A percentile compares a stretch with the other conserved stretches of the same genome.
Evolutionary conservation across 2,888 invertebrate genomes (phyloP).

Genomic region (Cyaniris semiargus): DNA sequence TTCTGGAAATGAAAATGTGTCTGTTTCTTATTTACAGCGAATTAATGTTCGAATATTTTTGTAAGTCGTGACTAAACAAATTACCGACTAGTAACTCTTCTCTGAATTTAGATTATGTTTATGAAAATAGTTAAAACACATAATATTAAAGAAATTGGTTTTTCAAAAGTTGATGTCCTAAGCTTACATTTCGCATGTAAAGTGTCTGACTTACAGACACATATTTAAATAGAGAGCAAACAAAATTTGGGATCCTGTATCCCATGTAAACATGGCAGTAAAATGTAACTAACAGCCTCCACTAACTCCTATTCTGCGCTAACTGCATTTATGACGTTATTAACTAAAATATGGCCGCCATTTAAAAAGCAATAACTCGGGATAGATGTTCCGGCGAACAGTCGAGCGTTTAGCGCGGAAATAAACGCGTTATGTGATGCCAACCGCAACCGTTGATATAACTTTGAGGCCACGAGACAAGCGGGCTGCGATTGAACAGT

Average conservation of each 20-base stretch:
- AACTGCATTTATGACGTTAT: slow-evolving; percentile 20
- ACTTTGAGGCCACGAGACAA: background rate
- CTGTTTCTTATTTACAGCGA: too few relatives aligned
- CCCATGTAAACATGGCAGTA: background rate
- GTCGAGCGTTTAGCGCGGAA: background rate
- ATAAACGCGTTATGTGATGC: slow-evolving; percentile 13
- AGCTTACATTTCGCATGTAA: too few relatives aligned
- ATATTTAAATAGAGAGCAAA: too few relatives aligned
- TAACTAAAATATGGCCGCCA: slow-evolving; percentile 13
- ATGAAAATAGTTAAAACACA: too few relatives aligned
- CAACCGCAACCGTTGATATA: background rate
- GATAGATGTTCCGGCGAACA: background rate
- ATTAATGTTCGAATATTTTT: too few relatives aligned
- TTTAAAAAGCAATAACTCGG: slow-evolving; percentile 20
- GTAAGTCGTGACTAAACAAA: background rate
- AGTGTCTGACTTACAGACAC: too few relatives aligned
- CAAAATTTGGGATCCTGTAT: background rate
- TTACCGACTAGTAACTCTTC: too few relatives aligned
- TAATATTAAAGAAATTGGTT: too few relatives aligned
- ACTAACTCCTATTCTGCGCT: slow-evolving; percentile 6
- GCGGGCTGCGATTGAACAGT: background rate
- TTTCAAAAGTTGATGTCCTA: too few relatives aligned
- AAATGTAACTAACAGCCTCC: slow-evolving; percentile 1
- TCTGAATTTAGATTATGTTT: too few relatives aligned
- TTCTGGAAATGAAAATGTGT: background rate